phyloP scores from a whole-genome alignment of 2,888 invertebrate species.

The Drosophila koepferae region DNA sequence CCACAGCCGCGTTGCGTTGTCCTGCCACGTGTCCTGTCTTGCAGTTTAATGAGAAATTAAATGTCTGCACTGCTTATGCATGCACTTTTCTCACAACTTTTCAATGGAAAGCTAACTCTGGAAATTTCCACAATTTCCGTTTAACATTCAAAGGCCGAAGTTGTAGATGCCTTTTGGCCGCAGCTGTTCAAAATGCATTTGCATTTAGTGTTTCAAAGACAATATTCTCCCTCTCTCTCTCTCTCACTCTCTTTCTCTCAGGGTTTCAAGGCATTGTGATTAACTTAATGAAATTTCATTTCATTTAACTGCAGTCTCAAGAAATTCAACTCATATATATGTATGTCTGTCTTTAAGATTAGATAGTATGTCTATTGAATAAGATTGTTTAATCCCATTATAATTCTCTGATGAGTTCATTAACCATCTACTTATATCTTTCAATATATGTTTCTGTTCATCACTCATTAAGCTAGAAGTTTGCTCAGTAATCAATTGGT shows the following conservation, averaged over 20 bases:
- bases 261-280: constrained; percentile 18
- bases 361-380: neutral
- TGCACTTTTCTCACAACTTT: constrained; percentile 64
- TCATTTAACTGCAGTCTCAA: neutral
- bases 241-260: neutral
- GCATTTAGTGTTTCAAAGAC: constrained; percentile 20
- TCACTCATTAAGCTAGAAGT: no score
- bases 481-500: no score
- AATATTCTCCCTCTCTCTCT: neutral
- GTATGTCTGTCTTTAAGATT: neutral
- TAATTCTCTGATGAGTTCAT: no score
- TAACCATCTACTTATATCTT: no score
- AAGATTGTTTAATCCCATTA: no score
- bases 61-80: constrained; percentile 61
- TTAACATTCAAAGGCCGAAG: constrained; percentile 26
- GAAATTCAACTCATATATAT: no score
- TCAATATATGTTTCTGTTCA: no score
- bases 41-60: constrained; percentile 74
- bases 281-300: constrained; percentile 14
- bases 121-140: constrained; percentile 26
- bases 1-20: neutral
- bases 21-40: constrained; percentile 8
- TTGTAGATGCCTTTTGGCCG: constrained; percentile 10
- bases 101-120: constrained; percentile 52
- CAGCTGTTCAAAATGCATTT: constrained; percentile 37